Evolutionary conservation across 2,888 invertebrate genomes (phyloP).

Genomic region (Lamellibrachia satsuma): DNA sequence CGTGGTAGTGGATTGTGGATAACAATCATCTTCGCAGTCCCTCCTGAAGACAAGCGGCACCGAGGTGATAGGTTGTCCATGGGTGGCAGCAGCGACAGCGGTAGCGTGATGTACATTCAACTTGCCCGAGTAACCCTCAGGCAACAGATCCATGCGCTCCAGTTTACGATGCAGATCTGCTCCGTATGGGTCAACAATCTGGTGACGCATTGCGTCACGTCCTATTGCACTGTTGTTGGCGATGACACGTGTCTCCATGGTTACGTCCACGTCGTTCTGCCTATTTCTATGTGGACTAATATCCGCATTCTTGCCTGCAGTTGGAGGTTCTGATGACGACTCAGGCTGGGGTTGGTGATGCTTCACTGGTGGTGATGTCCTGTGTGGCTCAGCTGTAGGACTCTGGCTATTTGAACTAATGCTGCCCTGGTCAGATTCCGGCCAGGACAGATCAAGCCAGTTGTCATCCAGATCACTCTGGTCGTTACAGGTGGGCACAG

Average conservation of each 20-base stretch:
- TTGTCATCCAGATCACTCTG: not conserved
- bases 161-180: not conserved
- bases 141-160: not conserved
- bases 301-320: not conserved
- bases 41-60: not conserved
- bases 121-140: not conserved
- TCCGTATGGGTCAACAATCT: not conserved
- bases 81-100: not conserved
- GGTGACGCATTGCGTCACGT: not conserved
- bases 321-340: not conserved
- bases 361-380: not conserved
- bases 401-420: not conserved
- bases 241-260: not conserved
- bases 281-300: not conserved
- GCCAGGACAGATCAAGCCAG: not conserved
- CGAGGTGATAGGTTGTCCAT: not conserved
- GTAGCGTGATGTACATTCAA: not conserved
- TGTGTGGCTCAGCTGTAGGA: not conserved
- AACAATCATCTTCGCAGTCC: not conserved
- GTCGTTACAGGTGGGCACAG: not conserved
- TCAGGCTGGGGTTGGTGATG: not conserved
- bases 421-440: not conserved
- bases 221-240: not conserved
- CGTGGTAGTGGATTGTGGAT: not conserved
- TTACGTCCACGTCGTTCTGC: not conserved